phyloP scores from a whole-genome alignment of 2,797 vertebrate species.

The Acanthurus tractus region DNA sequence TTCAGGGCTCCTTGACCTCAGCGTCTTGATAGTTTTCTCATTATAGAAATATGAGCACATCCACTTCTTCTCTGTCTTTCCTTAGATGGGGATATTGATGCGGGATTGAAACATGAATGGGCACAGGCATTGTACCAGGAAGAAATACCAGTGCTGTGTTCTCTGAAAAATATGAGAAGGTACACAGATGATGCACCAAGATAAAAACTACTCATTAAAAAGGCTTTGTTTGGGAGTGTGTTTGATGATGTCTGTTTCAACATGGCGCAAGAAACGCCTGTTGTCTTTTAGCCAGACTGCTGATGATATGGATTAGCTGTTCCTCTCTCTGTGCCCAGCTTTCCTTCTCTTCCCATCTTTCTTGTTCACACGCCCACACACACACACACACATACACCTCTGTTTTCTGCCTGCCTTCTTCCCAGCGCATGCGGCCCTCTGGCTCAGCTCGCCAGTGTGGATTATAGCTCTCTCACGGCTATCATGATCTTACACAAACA shows the following conservation, averaged over 20 bases:
- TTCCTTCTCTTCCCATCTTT: conserved; percentile 35
- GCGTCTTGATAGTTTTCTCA: conserved; percentile 11
- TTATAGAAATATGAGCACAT: conserved; percentile 12
- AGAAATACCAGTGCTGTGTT: conserved; percentile 13
- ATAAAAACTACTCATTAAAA: conserved; percentile 31
- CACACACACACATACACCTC: conserved; percentile 26
- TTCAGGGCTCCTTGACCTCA: not conserved
- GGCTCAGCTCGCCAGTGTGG: conserved; percentile 73
- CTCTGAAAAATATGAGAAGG: conserved; percentile 15
- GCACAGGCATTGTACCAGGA: not conserved
- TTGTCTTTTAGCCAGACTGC: conserved; percentile 50
- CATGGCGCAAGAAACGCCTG: conserved; percentile 37
- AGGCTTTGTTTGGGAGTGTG: conserved; percentile 30
- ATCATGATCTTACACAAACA: conserved; percentile 87
- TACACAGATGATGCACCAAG: conserved; percentile 9
- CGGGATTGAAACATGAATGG: not conserved
- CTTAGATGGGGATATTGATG: conserved; percentile 12
- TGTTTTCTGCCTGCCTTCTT: conserved; percentile 51
- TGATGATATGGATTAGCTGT: conserved; percentile 69
- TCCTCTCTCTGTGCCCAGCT: conserved; percentile 28
- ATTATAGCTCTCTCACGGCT: conserved; percentile 83
- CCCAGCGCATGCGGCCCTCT: conserved; percentile 49
- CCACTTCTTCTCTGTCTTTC: conserved; percentile 7
- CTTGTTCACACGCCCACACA: conserved; percentile 1
- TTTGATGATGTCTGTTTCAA: conserved; percentile 48